phyloP scores from a whole-genome alignment of 2,113 vertebrate genomes.

The Castor canadensis region DNA sequence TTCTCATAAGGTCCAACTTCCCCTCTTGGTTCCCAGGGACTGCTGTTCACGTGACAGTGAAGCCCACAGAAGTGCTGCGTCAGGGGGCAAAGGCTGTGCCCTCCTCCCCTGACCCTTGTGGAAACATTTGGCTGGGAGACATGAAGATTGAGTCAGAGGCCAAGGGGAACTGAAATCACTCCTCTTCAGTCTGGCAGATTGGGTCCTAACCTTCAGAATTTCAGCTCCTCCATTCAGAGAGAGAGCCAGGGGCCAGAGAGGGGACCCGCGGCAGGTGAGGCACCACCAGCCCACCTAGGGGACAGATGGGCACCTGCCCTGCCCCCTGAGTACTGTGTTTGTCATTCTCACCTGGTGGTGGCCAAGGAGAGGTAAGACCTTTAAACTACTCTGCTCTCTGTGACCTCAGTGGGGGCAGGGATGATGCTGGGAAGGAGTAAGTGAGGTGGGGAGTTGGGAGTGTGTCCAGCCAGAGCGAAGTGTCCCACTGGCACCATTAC shows the following conservation, averaged over 20 bases:
- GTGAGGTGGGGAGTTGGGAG: background rate
- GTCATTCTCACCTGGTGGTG: background rate
- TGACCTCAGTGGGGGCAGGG: background rate
- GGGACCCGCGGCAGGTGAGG: background rate
- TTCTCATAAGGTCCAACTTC: background rate
- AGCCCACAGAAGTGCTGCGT: background rate
- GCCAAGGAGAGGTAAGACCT: background rate
- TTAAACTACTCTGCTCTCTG: fast-evolving
- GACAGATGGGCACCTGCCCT: background rate
- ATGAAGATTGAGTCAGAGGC: background rate
- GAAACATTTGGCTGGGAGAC: background rate
- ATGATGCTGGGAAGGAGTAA: background rate
- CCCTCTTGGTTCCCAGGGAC: background rate
- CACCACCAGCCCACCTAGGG: background rate
- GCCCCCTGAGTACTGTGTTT: fast-evolving
- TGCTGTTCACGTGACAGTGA: background rate
- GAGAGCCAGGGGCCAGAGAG: background rate
- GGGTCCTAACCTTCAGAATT: no score
- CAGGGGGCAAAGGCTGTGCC: background rate
- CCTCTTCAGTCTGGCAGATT: background rate
- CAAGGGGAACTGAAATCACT: background rate
- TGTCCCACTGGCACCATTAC: no score
- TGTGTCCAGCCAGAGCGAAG: background rate
- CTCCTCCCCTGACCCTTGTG: background rate
- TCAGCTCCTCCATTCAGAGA: background rate